A percentile compares a stretch with the other conserved stretches of the same genome.
Conservation (phyloP, 2,888 invertebrate genomes). For the Geophilus truncorum region DNA sequence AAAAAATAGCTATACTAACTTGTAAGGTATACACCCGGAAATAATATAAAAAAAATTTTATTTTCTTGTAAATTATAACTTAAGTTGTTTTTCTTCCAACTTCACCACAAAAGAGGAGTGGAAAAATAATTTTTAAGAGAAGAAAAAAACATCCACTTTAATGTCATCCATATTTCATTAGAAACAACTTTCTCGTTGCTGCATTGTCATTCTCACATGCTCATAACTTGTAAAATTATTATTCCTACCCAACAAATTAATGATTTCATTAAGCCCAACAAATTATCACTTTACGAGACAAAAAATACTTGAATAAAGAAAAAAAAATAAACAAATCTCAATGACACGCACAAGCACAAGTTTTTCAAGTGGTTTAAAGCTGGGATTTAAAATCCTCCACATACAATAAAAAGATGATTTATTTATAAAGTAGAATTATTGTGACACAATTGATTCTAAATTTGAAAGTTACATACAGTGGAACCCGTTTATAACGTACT, state of each 20-base stretch:
- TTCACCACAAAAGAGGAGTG: background rate
- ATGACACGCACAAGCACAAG: too few species aligned
- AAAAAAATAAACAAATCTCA: too few species aligned
- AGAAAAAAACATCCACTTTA: background rate
- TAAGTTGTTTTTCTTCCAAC: background rate
- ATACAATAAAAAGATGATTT: too few species aligned
- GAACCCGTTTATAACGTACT: too few species aligned
- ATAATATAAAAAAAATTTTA: background rate
- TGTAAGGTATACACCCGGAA: background rate
- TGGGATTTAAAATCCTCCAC: too few species aligned
- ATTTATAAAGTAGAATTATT: too few species aligned
- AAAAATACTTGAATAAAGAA: background rate
- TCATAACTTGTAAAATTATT: background rate
- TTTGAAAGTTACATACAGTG: too few species aligned
- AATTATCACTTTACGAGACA: background rate
- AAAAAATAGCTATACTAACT: too few species aligned
- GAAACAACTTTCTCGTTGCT: background rate
- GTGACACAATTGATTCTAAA: too few species aligned
- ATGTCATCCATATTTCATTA: background rate
- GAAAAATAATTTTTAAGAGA: too few species aligned
- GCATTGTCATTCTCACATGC: background rate
- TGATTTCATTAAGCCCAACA: background rate
- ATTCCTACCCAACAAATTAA: background rate
- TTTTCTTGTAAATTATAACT: background rate
- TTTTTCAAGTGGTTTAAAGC: too few species aligned